These are phyloP conservation scores for Oncopodura yosiiana DNA, from an alignment of 1,140 invertebrate genomes.

Conservation along the genomic window DNA sequence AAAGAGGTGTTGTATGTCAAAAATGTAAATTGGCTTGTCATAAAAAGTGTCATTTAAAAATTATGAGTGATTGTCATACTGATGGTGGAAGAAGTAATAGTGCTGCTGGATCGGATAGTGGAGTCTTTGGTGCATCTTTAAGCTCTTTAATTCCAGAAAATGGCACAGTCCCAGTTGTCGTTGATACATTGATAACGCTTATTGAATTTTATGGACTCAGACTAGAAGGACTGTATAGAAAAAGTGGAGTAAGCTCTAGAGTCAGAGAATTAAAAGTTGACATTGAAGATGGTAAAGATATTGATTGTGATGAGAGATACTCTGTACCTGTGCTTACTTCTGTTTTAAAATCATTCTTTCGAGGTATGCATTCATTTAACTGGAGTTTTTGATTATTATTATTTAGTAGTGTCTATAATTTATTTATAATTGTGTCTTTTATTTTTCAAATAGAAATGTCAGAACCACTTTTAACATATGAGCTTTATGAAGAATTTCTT, in stretches of 20 bases:
- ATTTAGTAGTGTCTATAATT: not conserved
- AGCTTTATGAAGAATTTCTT: constrained; percentile 88
- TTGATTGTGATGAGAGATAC: constrained; percentile 55
- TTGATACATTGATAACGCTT: constrained; percentile 74
- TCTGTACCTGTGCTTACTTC: constrained; percentile 81
- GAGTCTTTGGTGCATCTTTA: constrained; percentile 49
- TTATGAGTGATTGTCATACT: constrained; percentile 44
- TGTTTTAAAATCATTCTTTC: constrained; percentile 82
- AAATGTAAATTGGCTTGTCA: constrained; percentile 87
- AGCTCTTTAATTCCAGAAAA: constrained; percentile 45
- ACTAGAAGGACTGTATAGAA: constrained; percentile 85
- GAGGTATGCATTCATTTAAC: too few species aligned
- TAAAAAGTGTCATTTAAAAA: constrained; percentile 79
- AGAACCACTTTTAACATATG: constrained; percentile 84
- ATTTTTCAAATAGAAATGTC: constrained; percentile 83
- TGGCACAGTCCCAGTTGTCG: constrained; percentile 68
- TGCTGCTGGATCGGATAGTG: constrained; percentile 40
- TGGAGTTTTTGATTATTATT: too few species aligned
- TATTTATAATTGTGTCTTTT: not conserved
- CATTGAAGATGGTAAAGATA: constrained; percentile 60
- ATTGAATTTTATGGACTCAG: constrained; percentile 88
- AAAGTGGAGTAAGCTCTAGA: constrained; percentile 60
- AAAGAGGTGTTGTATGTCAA: constrained; percentile 73
- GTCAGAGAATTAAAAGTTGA: constrained; percentile 61
- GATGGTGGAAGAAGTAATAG: constrained; percentile 35